Base-by-base conservation (phyloP, 2,113 vertebrate species). In the Chaetura pelagica region DNA sequence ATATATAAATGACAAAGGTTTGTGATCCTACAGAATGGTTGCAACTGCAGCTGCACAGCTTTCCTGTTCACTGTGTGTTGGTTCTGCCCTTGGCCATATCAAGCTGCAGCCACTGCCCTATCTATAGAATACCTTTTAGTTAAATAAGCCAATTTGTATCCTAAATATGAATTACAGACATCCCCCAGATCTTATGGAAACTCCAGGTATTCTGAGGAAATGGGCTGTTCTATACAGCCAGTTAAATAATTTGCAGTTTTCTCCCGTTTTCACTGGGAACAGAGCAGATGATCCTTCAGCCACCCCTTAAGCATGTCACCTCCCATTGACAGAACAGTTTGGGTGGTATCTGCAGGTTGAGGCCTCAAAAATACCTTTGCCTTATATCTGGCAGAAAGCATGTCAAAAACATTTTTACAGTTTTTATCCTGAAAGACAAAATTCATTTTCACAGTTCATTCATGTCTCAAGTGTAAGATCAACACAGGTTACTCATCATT, bases 141-240 rank as follows among this genome's bases (percentile, higher is more conserved):
- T 15, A 79, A 80, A 4, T 68, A 71, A 83, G 27, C 7, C 48
- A 67, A 57, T 14, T 16, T 48, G 2, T 62, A 12, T 18, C 40
- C 3, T 7, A 71, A 82, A 62, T 44, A 54, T 1, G 2, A 15
- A 35, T 46, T 40, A 57, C 0, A 66, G 46, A 40, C 3, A 40
- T 3, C 3, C 8, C 6, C 7, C 18, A 29, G 80, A 72, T 20
- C 16, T 27, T 17, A 34, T 0, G 0, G 44, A 54, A 82, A 52
- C 9, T n/a, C 48, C n/a, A 87, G 10, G 29, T 88, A 12, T 44
- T 40, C 29, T 49, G 26, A 90, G 32, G 42, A 85, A 68, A 72
- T 3, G 7, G 5, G 16, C 34, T 52, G 20, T 61, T 69, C n/a
- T 27, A 27, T 58, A 21, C 52, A 95, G 61, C 4, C 79, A 67